Conservation (phyloP, 2,888 invertebrate genomes). For the Mayetiola destructor region DNA sequence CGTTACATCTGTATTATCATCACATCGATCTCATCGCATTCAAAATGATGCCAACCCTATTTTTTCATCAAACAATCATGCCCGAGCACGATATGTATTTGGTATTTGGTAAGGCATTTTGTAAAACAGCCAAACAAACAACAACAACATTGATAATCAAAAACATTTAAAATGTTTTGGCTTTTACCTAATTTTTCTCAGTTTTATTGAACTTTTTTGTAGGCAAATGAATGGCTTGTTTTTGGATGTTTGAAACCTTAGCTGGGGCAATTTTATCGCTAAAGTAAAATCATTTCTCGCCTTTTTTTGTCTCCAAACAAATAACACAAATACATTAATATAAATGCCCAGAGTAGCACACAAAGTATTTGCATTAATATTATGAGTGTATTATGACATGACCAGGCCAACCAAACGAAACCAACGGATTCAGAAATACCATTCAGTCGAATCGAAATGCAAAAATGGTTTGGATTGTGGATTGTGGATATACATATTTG, state of each 20-base stretch:
- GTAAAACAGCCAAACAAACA: background rate
- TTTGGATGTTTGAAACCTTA: background rate
- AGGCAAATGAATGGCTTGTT: background rate
- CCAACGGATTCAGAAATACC: background rate
- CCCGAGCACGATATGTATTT: background rate
- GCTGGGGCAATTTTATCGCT: background rate
- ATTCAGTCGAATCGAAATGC: background rate
- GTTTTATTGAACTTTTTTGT: slow-evolving; percentile 4
- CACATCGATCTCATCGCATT: slow-evolving; percentile 6
- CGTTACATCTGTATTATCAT: background rate
- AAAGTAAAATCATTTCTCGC: slow-evolving; percentile 10
- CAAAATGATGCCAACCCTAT: slow-evolving; percentile 11
- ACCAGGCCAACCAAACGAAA: slow-evolving; percentile 1
- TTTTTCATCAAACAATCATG: too few relatives aligned
- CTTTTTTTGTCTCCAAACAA: slow-evolving; percentile 8
- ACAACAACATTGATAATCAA: background rate
- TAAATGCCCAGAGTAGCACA: too few relatives aligned
- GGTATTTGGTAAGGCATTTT: background rate
- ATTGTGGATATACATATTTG: background rate
- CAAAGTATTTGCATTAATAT: too few relatives aligned
- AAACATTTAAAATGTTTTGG: background rate
- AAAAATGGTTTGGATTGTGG: too few relatives aligned
- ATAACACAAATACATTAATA: too few relatives aligned
- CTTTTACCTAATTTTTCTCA: slow-evolving; percentile 9
- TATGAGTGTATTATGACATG: background rate